Percentiles rank a stretch among this genome's conserved stretches.
Evolutionary conservation across 1,140 invertebrate genomes (phyloP).

Genomic region (Papilio polytes): DNA sequence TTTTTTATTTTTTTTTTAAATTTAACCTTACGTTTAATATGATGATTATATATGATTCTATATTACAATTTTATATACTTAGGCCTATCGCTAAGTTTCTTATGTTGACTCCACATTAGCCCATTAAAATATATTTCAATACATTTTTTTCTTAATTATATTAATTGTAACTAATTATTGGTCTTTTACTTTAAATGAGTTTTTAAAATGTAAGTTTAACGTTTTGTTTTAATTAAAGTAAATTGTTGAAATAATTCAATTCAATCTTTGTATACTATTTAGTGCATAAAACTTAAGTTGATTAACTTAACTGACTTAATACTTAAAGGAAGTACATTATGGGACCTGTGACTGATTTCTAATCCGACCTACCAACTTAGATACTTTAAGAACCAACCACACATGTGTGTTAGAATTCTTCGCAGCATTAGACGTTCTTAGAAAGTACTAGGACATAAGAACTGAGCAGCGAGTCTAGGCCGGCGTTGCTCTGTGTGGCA

Average conservation of each 20-base stretch:
- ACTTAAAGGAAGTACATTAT: slow-evolving; percentile 14
- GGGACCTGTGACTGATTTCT: slow-evolving; percentile 34
- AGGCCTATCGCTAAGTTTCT: too few relatives aligned
- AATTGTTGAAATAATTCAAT: background rate
- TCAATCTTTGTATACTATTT: background rate
- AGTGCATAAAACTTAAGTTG: background rate
- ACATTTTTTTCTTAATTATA: background rate
- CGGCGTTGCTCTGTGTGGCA: slow-evolving; percentile 65
- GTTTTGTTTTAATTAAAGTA: too few relatives aligned
- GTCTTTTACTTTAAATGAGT: too few relatives aligned
- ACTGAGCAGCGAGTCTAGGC: slow-evolving; percentile 62
- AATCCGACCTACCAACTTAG: slow-evolving; percentile 38
- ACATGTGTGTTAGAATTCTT: slow-evolving; percentile 60
- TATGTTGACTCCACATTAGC: too few relatives aligned
- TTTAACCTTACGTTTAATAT: too few relatives aligned
- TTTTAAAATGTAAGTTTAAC: background rate
- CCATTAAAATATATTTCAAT: background rate
- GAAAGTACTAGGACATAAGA: slow-evolving; percentile 75
- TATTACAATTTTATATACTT: too few relatives aligned
- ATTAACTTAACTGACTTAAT: background rate
- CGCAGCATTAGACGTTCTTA: slow-evolving; percentile 79
- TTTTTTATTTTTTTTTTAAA: too few relatives aligned
- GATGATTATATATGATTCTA: too few relatives aligned
- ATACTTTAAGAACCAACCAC: slow-evolving; percentile 25
- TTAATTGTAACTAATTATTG: too few relatives aligned